These are phyloP conservation scores for Gracilinanus agilis DNA, from an alignment of 2,113 vertebrate genomes.

Conservation along the genomic window DNA sequence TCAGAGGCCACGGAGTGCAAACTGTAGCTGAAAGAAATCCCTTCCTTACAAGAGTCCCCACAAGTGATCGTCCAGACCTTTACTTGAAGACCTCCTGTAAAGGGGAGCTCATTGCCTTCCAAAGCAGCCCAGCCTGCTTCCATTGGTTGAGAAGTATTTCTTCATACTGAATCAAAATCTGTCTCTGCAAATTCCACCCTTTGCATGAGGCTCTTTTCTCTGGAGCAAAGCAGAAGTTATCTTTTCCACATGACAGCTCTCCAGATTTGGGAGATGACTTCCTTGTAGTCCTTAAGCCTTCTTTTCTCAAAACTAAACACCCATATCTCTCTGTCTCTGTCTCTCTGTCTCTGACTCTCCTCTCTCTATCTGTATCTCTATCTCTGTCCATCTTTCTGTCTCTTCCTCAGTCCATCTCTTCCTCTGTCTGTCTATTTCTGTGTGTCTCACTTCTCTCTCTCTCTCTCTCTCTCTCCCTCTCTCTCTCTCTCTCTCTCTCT, in stretches of 20 bases:
- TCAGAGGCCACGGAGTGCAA: background rate
- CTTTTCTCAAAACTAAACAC: conserved; percentile 5
- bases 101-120: background rate
- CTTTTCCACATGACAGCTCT: background rate
- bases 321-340: background rate
- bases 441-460: background rate
- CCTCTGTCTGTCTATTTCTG: background rate
- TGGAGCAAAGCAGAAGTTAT: background rate
- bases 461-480: background rate
- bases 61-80: background rate
- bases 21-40: background rate
- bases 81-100: background rate
- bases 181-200: background rate
- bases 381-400: background rate
- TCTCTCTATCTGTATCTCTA: background rate
- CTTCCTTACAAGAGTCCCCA: background rate
- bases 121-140: background rate
- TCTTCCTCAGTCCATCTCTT: background rate
- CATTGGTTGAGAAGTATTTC: background rate
- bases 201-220: background rate
- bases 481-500: too few species aligned
- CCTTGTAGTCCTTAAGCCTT: background rate
- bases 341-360: background rate
- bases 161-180: background rate
- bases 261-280: background rate